Percentiles rank a stretch among this genome's conserved stretches.
These are phyloP conservation scores for Orchestia grillus DNA, from an alignment of 1,140 invertebrate genomes.

Conservation along the genomic window DNA sequence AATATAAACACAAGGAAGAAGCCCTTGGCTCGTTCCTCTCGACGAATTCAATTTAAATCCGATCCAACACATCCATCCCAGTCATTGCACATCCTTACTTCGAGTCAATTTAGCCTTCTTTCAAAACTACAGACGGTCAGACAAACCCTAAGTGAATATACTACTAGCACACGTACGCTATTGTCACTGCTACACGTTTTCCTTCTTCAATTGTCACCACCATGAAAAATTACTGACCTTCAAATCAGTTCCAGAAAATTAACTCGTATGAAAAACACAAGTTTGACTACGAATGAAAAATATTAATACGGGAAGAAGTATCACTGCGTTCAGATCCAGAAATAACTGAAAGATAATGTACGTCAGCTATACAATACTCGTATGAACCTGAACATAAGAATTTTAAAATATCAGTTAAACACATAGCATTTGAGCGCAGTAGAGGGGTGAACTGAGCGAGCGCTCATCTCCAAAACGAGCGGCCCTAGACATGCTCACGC, in stretches of 20 bases:
- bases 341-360: neutral
- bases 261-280: neutral
- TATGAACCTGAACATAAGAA: neutral
- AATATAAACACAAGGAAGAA: neutral
- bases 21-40: neutral
- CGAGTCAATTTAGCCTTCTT: neutral
- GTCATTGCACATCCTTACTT: neutral
- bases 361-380: neutral
- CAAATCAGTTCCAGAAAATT: neutral
- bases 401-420: neutral
- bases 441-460: no score
- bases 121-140: neutral
- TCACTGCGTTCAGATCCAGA: neutral
- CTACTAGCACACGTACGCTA: neutral
- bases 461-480: neutral
- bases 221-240: neutral
- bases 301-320: neutral
- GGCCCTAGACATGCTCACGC: neutral
- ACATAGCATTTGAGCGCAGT: neutral
- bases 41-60: neutral
- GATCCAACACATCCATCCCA: neutral
- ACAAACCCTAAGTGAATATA: neutral
- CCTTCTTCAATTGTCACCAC: no score
- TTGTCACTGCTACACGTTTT: neutral
- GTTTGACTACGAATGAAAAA: neutral